Conservation (phyloP, 2,888 invertebrate species). For the Drosophila paramelanica region DNA sequence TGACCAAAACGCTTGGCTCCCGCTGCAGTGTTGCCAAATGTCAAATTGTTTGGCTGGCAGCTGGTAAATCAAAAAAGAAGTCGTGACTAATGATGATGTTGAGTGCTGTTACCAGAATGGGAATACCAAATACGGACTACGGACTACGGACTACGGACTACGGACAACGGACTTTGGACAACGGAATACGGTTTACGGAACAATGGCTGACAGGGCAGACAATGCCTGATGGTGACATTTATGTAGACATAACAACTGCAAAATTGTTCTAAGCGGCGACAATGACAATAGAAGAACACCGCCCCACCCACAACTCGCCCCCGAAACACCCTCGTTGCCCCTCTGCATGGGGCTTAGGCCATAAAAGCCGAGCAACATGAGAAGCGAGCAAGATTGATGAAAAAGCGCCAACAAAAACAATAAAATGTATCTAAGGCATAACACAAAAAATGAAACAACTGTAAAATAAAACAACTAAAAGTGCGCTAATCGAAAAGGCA, state of each 20-base stretch:
- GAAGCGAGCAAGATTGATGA: conserved; percentile 74
- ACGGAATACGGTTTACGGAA: conserved; percentile 37
- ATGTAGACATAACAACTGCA: conserved; percentile 70
- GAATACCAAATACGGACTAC: conserved; percentile 10
- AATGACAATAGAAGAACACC: conserved; percentile 50
- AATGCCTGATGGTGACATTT: conserved; percentile 78
- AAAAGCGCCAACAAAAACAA: conserved; percentile 70
- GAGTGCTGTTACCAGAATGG: conserved; percentile 30
- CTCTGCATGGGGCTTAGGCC: conserved; percentile 31
- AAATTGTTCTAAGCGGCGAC: conserved; percentile 58
- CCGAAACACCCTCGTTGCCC: neutral
- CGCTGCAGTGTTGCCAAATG: conserved; percentile 38
- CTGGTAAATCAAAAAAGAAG: conserved; percentile 34
- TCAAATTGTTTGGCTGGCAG: conserved; percentile 31
- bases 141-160: conserved; percentile 27
- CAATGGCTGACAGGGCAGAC: conserved; percentile 62
- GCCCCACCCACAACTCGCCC: neutral
- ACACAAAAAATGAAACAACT: conserved; percentile 7
- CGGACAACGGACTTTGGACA: conserved; percentile 17
- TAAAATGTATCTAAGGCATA: conserved; percentile 68
- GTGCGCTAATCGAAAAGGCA: neutral
- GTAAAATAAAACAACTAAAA: conserved; percentile 1
- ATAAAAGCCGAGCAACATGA: conserved; percentile 52
- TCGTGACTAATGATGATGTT: conserved; percentile 58
- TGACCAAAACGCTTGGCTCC: conserved; percentile 18